Evolutionary conservation across 1,140 invertebrate genomes (phyloP), one percentile per base, ranked within the genome.

Genomic region (Diplogasteroides magnus): DNA sequence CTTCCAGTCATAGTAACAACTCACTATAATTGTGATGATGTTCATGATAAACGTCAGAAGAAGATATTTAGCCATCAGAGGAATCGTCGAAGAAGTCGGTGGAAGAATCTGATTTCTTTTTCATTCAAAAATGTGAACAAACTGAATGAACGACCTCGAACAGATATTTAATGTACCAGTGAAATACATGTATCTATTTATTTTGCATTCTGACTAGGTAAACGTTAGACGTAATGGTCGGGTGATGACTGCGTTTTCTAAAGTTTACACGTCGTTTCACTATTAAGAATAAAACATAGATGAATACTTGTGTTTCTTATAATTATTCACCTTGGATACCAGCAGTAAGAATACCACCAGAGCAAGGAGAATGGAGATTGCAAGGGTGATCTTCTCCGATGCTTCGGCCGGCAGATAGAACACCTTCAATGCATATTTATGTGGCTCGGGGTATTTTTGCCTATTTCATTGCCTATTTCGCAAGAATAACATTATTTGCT

Each of bases 31-130:
- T 87, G 93, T 95, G 74, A 98, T 91, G 29, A 96, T 97, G 85
- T 98, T 98, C 94, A 98, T 97, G 72, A 98, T 94, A 85, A 98
- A 98, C 31, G 95, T 98, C 85, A 98, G 97, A 1, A 98, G 87
- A 57, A 98, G 88, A 86, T 97, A 98, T 86, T 97, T 97, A 82
- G 94, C 93, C 76, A 98, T 97, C 71, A 98, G 86, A 71, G 93
- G 93, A 75, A 97, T 86, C 78, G 94, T 93, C 14, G 95, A 87
- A 27, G 93, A 95, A 0, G 93, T 97, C 3, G 94, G 96, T 64
- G 96, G 96, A 70, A 98, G 87, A 84, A 98, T 97, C 86, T 70
- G 11, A 25, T 13, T 55, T 19, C n/a, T 0, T 27, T n/a, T n/a
- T n/a, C n/a, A n/a, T n/a, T n/a, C n/a, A n/a, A n/a, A n/a, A n/a